phyloP scores from a whole-genome alignment of 2,113 vertebrate genomes.

The Nettapus auritus region DNA sequence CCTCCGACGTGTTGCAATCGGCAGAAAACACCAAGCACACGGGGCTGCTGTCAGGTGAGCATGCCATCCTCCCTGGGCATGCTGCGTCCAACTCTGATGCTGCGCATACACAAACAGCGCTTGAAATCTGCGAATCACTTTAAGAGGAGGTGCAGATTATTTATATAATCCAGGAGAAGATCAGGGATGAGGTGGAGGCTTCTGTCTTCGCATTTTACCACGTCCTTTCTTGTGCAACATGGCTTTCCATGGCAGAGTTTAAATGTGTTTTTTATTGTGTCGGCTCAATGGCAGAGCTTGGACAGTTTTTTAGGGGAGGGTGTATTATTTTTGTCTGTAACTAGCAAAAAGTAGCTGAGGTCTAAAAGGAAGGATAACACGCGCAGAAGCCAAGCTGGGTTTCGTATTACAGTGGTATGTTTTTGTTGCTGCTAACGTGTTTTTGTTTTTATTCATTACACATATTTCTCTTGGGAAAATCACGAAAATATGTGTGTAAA shows the following conservation, averaged over 20 bases:
- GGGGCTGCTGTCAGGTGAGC: not conserved
- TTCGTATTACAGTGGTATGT: conserved; percentile 46
- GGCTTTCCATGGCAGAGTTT: not conserved
- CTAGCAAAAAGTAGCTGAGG: conserved; percentile 33
- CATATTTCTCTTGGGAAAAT: conserved; percentile 58
- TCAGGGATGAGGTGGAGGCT: not conserved
- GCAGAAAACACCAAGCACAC: not conserved
- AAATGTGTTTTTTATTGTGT: not conserved
- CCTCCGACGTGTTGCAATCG: accelerated
- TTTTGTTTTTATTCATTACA: conserved; percentile 66
- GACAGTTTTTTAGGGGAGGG: not conserved
- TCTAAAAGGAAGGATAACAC: conserved; percentile 41
- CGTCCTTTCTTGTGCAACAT: not conserved
- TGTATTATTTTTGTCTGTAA: not conserved
- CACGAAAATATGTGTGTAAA: conserved; percentile 16
- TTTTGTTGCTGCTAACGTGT: conserved; percentile 63
- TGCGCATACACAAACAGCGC: not conserved
- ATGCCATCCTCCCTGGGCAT: accelerated
- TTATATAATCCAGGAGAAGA: not conserved
- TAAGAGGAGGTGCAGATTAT: not conserved
- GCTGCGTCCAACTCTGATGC: accelerated
- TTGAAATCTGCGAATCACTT: not conserved
- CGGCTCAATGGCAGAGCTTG: not conserved
- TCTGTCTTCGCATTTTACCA: not conserved
- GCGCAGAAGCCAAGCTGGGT: conserved; percentile 17